Evolutionary conservation across 2,113 vertebrate species (phyloP).

Genomic region (Ammospiza nelsoni): DNA sequence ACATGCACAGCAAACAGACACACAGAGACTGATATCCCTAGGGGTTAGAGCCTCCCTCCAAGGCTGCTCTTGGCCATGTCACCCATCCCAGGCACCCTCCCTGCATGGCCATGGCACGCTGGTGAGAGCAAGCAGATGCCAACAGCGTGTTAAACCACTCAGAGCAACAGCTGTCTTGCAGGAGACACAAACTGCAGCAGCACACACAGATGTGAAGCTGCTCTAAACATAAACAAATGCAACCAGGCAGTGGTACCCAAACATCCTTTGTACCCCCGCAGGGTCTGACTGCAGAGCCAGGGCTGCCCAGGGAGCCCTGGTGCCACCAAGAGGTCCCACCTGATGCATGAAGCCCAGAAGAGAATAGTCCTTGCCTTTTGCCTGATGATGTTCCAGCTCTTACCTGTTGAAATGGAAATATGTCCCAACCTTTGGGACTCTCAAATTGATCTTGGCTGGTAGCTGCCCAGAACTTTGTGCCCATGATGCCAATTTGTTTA

Average conservation of each 20-base stretch:
- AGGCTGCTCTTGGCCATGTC: background rate
- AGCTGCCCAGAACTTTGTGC: background rate
- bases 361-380: background rate
- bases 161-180: background rate
- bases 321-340: background rate
- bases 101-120: background rate
- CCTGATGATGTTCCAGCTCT: background rate
- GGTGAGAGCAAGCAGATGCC: background rate
- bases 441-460: background rate
- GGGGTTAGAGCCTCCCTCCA: background rate
- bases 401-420: background rate
- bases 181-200: background rate
- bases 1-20: background rate
- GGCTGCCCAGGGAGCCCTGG: background rate
- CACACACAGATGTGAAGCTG: background rate
- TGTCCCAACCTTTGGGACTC: background rate
- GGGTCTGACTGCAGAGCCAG: background rate
- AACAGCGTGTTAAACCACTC: background rate
- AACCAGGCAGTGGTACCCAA: background rate
- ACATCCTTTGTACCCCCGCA: background rate
- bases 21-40: background rate
- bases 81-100: accelerated
- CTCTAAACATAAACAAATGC: background rate
- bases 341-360: background rate
- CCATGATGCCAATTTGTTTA: background rate